Conservation (phyloP, 2,113 vertebrate species). For the Scartelaos histophorus region DNA sequence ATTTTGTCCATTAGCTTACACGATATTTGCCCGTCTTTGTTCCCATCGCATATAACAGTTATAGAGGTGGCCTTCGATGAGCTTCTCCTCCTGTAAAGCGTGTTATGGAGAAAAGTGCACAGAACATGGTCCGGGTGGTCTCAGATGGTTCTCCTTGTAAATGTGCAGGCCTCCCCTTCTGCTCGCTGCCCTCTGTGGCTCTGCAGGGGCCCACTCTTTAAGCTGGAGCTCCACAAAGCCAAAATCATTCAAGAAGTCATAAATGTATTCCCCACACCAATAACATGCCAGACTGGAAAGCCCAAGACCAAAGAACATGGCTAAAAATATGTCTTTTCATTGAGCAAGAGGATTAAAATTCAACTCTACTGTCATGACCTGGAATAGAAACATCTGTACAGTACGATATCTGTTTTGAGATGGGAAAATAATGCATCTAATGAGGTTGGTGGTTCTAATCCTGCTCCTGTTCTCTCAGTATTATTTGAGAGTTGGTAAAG, state of each 20-base stretch:
- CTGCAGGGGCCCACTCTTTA: slow-evolving; percentile 15
- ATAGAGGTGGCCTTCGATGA: slow-evolving; percentile 48
- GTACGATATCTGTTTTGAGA: too few relatives aligned
- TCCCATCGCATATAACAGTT: slow-evolving; percentile 34
- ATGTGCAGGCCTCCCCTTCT: slow-evolving; percentile 53
- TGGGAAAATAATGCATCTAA: too few relatives aligned
- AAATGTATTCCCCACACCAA: background rate
- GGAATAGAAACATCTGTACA: too few relatives aligned
- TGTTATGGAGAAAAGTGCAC: slow-evolving; percentile 40
- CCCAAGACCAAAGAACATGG: background rate
- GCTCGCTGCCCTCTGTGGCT: slow-evolving; percentile 17
- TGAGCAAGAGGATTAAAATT: background rate
- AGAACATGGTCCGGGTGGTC: slow-evolving; percentile 57
- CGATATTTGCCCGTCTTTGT: background rate
- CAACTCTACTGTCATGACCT: background rate
- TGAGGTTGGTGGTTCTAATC: too few relatives aligned
- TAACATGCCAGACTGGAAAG: background rate
- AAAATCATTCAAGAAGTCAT: background rate
- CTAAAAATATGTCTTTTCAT: background rate
- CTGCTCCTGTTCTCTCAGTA: background rate
- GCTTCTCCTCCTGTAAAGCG: slow-evolving; percentile 55
- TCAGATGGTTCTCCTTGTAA: slow-evolving; percentile 54
- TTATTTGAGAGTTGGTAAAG: background rate
- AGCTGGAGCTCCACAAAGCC: slow-evolving; percentile 49
- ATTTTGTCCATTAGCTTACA: background rate